Percentiles rank a stretch among this genome's conserved stretches.
Evolutionary conservation across 2,888 invertebrate genomes (phyloP).

Genomic region (Drosophila subsilvestris): DNA sequence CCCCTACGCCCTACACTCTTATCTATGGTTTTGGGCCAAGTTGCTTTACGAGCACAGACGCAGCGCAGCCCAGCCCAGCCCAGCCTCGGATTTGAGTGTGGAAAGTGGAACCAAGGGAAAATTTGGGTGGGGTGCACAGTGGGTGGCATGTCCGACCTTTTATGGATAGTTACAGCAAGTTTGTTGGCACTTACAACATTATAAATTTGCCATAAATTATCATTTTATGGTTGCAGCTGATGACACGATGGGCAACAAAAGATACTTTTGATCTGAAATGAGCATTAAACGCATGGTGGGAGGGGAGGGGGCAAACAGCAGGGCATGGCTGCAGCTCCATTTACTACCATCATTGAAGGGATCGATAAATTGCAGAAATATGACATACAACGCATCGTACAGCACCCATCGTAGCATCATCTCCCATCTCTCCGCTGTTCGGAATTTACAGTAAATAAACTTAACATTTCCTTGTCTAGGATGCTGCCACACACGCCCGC

Average conservation of each 20-base stretch:
- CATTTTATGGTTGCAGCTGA: constrained; percentile 63
- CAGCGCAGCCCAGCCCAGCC: too few relatives aligned
- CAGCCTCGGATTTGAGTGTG: constrained; percentile 22
- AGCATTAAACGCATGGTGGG: background rate
- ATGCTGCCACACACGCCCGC: constrained; percentile 1
- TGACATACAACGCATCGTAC: background rate
- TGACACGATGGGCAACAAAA: constrained; percentile 56
- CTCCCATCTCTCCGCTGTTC: background rate
- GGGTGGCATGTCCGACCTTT: constrained; percentile 57
- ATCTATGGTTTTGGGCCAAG: constrained; percentile 59
- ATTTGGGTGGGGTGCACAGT: constrained; percentile 32
- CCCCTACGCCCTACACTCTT: constrained; percentile 18
- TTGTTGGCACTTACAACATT: constrained; percentile 79
- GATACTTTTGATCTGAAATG: constrained; percentile 60
- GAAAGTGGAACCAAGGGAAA: constrained; percentile 7
- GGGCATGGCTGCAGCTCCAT: background rate
- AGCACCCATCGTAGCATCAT: too few relatives aligned
- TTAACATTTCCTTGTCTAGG: constrained; percentile 43
- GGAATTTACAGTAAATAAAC: constrained; percentile 29
- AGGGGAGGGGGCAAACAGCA: background rate
- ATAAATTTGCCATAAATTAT: constrained; percentile 79
- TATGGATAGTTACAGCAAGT: constrained; percentile 79
- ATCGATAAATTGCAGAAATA: constrained; percentile 7
- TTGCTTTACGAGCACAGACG: constrained; percentile 71
- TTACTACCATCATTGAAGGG: background rate